Conservation (phyloP, 2,113 vertebrate genomes). For the Abramis brama region DNA sequence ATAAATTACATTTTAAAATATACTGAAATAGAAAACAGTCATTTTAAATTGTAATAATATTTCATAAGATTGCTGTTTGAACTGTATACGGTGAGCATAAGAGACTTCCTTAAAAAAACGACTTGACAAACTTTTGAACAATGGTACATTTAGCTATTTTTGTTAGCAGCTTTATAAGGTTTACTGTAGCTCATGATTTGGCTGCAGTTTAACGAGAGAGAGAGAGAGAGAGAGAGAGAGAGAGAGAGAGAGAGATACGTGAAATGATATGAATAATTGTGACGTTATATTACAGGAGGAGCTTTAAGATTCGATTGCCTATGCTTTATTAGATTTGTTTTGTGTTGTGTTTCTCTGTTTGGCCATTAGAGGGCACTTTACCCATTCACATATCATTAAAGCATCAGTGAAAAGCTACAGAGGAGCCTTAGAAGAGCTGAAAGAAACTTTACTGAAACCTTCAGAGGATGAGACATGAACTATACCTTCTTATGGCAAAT, state of each 20-base stretch:
- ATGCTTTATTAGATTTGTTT: neutral
- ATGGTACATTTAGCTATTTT: too few species aligned
- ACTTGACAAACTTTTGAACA: too few species aligned
- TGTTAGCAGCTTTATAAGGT: too few species aligned
- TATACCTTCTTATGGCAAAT: slow-evolving; percentile 1
- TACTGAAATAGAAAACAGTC: too few species aligned
- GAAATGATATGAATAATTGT: neutral
- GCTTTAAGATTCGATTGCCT: neutral
- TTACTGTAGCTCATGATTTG: too few species aligned
- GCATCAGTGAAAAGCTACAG: neutral
- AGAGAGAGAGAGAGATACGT: too few species aligned
- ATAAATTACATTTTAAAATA: too few species aligned
- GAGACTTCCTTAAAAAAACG: too few species aligned
- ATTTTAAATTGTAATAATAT: too few species aligned
- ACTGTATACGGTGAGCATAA: too few species aligned
- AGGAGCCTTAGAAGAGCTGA: neutral
- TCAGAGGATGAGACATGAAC: slow-evolving; percentile 1
- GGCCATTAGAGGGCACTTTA: slow-evolving; percentile 73
- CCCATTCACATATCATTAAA: slow-evolving; percentile 63
- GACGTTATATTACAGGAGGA: neutral
- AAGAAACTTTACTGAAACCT: slow-evolving; percentile 12
- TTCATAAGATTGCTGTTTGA: too few species aligned
- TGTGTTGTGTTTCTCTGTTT: slow-evolving; percentile 58
- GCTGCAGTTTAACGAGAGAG: neutral
- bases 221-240: too few species aligned